These are phyloP conservation scores for Oreamnos americanus DNA, from an alignment of 2,113 vertebrate genomes.

Conservation along the genomic window DNA sequence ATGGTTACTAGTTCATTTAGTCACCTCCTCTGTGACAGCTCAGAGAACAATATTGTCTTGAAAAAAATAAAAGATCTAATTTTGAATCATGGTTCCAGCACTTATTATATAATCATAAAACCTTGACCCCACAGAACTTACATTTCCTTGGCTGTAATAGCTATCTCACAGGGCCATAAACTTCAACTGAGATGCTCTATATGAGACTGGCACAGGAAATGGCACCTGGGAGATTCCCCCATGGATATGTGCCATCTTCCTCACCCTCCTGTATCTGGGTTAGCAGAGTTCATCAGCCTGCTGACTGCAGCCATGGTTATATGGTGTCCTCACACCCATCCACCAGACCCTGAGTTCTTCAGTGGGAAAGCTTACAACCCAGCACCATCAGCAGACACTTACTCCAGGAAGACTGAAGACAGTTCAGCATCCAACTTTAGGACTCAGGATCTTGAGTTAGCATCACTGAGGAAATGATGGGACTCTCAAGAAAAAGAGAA, in stretches of 20 bases:
- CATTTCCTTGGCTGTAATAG: neutral
- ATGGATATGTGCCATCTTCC: neutral
- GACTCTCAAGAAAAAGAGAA: neutral
- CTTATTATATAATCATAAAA: neutral
- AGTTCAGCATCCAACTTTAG: neutral
- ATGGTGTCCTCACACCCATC: neutral
- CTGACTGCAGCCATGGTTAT: neutral
- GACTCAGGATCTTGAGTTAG: neutral
- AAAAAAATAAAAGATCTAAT: neutral
- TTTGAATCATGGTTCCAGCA: neutral
- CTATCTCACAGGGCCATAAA: neutral
- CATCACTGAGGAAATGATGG: neutral
- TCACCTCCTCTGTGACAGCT: neutral
- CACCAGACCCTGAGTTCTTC: neutral
- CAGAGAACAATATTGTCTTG: neutral
- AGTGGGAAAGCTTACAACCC: neutral
- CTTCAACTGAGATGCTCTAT: neutral
- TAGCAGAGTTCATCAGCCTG: neutral
- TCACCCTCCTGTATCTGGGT: neutral
- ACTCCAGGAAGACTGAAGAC: neutral
- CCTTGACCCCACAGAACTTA: neutral
- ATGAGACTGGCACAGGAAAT: neutral
- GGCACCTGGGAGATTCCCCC: neutral
- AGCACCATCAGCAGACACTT: neutral
- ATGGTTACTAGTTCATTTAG: neutral